Base-by-base conservation (phyloP, 1,140 invertebrate species). In the Hydropsyche tenuis region DNA sequence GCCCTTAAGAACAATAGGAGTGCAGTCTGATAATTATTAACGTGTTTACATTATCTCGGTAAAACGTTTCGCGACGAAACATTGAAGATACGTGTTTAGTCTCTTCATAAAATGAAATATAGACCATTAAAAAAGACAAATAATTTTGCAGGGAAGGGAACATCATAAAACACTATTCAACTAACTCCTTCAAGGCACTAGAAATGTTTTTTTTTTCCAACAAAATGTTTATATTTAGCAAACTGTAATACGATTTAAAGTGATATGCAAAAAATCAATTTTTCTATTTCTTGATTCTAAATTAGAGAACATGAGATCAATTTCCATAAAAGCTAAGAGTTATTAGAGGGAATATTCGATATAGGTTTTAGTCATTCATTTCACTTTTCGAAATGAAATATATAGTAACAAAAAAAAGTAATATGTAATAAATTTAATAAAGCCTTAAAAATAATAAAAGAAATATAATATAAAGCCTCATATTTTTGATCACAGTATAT, bases 21-120 rank as follows among this genome's bases (percentile, higher is more conserved):
- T 76, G 72, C 72, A 73, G 69, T 76, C 75, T 27, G 75, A 76
- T 56, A 37, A 65, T 69, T 73, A 75, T 63, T 23, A 48, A 43
- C 73, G 66, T 27, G 42, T n/a, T 73, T 71, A 46, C 72, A 53
- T 65, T 71, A 53, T 73, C 75, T 76, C 62, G 65, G 56, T 16
- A 66, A 68, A 53, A 22, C 23, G 18, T 42, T 18, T 42, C 18
- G 48, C 48, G 5, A 4, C 11, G 6, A 60, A 27, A 48, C 14
- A 23, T 23, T 18, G 11, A 23, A n/a, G 22, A 11, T 4, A n/a
- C 14, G 1, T 1, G 20, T 18, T 25, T 60, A n/a, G 22, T 16
- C 5, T 9, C 16, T 12, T 2, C 16, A 18, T 9, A 30, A 27
- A 37, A 1, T 16, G 20, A 27, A 53, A 18, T 5, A 53, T 53